phyloP scores from a whole-genome alignment of 2,113 vertebrate genomes.

The Narcine bancroftii region DNA sequence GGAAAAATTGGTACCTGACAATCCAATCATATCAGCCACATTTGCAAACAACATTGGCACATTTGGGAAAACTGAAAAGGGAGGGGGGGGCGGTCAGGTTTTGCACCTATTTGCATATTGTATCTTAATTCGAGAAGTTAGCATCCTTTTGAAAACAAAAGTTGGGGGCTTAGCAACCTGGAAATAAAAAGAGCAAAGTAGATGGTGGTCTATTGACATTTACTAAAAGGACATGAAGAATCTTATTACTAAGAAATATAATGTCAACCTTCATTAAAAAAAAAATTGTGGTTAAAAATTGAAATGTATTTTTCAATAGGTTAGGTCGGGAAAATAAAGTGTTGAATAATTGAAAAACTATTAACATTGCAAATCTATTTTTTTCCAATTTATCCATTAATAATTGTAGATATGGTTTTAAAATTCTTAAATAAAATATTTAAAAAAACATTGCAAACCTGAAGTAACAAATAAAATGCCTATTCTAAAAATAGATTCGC shows the following conservation, averaged over 20 bases:
- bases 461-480: not conserved
- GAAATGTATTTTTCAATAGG: not conserved
- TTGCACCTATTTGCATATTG: not conserved
- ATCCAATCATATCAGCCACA: not conserved
- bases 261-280: not conserved
- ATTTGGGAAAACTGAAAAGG: not conserved
- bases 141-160: not conserved
- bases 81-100: not conserved
- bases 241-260: not conserved
- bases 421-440: too few species aligned
- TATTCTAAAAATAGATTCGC: not conserved
- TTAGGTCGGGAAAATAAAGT: not conserved
- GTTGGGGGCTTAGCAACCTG: too few species aligned
- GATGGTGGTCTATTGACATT: not conserved
- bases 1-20: not conserved
- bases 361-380: too few species aligned
- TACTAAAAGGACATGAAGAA: not conserved
- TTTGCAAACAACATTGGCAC: not conserved
- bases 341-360: conserved; percentile 21
- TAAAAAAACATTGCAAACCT: too few species aligned
- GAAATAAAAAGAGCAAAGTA: not conserved
- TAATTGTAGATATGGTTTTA: too few species aligned
- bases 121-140: not conserved
- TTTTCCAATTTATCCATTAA: too few species aligned
- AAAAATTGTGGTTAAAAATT: conserved; percentile 8